Percentiles rank a stretch among this genome's conserved stretches.
Evolutionary conservation across 2,113 vertebrate genomes (phyloP).

Genomic region (Engraulis encrasicolus): DNA sequence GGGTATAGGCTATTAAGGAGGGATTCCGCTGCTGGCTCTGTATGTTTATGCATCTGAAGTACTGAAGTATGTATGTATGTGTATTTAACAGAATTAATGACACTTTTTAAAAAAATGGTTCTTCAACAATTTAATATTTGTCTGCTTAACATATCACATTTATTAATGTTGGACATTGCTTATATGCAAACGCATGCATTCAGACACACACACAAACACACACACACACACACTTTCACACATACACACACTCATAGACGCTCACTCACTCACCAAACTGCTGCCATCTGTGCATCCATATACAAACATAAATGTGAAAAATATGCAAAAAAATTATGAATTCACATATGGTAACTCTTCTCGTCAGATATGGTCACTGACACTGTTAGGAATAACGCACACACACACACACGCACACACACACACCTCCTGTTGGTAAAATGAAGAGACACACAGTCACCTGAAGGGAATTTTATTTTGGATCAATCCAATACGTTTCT

Average conservation of each 20-base stretch:
- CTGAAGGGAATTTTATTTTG: background rate
- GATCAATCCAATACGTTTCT: background rate
- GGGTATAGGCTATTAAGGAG: conserved; percentile 30
- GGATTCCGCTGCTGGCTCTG: conserved; percentile 19
- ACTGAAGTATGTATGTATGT: background rate
- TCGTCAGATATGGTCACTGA: background rate
- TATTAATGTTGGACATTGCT: conserved; percentile 36
- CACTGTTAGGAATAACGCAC: conserved; percentile 8
- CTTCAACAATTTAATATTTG: background rate
- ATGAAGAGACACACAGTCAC: background rate
- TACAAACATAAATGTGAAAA: background rate
- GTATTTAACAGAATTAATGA: conserved; percentile 32
- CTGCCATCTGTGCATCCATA: background rate
- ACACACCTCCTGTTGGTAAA: background rate
- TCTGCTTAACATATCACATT: conserved; percentile 16
- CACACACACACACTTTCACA: background rate
- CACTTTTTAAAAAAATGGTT: conserved; percentile 24
- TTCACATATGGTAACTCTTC: background rate
- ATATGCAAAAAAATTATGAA: conserved; percentile 15
- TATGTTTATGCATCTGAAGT: conserved; percentile 17
- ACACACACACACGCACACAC: too few relatives aligned
- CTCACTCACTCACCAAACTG: conserved; percentile 3
- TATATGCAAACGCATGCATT: conserved; percentile 29
- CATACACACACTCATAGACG: too few relatives aligned
- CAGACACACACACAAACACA: conserved; percentile 25